Conservation (phyloP, 2,113 vertebrate genomes). For the Pao palembangensis region DNA sequence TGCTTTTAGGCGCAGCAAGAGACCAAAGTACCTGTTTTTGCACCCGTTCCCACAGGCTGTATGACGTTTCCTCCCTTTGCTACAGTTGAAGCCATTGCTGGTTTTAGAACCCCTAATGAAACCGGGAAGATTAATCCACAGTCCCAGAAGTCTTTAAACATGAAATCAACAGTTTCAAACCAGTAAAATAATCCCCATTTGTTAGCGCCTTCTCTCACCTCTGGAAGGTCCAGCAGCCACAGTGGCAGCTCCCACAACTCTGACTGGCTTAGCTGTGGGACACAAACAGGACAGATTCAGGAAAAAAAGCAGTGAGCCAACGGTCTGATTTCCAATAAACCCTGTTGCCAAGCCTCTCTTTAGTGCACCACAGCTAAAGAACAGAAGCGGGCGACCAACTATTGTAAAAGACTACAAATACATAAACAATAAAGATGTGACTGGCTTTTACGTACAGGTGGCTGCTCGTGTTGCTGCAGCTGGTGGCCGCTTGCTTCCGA, state of each 20-base stretch:
- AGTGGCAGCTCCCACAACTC: slow-evolving; percentile 61
- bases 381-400: no score
- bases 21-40: no score
- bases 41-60: not conserved
- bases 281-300: not conserved
- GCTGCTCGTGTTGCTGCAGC: slow-evolving; percentile 23
- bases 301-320: not conserved
- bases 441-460: slow-evolving; percentile 44
- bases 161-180: not conserved
- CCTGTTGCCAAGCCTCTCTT: no score
- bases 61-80: slow-evolving; percentile 31
- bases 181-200: no score
- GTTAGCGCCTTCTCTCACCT: slow-evolving; percentile 45
- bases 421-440: not conserved
- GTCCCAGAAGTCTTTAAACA: not conserved
- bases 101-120: slow-evolving; percentile 50
- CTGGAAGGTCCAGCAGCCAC: slow-evolving; percentile 69
- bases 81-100: slow-evolving; percentile 36
- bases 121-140: not conserved
- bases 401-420: not conserved
- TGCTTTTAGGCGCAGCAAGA: no score
- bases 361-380: no score
- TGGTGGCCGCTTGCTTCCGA: slow-evolving; percentile 28
- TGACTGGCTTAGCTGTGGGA: slow-evolving; percentile 44
- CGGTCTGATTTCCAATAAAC: not conserved